Evolutionary conservation across 1,140 invertebrate species (phyloP).

Genomic region (Cherax destructor): DNA sequence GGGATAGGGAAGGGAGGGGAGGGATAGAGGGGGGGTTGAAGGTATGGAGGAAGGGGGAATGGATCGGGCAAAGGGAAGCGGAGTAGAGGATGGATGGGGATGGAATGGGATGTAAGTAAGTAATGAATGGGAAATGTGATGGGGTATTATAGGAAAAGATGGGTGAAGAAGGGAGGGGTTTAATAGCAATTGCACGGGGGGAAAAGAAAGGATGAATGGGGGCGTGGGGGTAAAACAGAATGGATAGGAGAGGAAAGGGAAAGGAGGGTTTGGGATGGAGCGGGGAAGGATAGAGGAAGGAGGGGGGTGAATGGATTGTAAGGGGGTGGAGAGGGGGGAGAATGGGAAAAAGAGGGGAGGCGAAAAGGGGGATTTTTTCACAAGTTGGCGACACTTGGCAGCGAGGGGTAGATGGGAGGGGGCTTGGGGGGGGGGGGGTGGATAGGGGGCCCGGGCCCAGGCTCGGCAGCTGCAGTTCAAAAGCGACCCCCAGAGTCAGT

Average conservation of each 20-base stretch:
- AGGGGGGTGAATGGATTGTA: no score
- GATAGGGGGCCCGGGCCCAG: neutral
- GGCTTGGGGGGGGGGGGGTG: neutral
- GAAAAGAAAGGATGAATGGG: no score
- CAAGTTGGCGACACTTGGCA: neutral
- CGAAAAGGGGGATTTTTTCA: neutral
- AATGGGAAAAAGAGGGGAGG: neutral
- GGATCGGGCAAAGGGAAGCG: no score
- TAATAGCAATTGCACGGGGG: no score
- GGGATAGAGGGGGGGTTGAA: neutral
- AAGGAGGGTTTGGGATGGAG: no score
- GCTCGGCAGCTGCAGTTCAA: neutral
- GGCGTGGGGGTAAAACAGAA: no score
- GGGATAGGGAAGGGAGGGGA: no score
- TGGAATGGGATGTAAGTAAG: neutral
- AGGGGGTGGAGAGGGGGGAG: neutral
- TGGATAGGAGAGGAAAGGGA: no score
- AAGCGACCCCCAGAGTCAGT: conserved; percentile 11
- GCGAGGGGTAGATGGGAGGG: neutral
- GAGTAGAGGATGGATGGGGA: neutral
- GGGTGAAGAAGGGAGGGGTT: no score
- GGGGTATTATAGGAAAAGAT: no score
- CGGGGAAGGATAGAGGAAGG: neutral
- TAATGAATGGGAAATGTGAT: no score
- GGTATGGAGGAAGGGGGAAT: neutral